phyloP scores from a whole-genome alignment of 2,888 invertebrate genomes.

The Molorchus minor region DNA sequence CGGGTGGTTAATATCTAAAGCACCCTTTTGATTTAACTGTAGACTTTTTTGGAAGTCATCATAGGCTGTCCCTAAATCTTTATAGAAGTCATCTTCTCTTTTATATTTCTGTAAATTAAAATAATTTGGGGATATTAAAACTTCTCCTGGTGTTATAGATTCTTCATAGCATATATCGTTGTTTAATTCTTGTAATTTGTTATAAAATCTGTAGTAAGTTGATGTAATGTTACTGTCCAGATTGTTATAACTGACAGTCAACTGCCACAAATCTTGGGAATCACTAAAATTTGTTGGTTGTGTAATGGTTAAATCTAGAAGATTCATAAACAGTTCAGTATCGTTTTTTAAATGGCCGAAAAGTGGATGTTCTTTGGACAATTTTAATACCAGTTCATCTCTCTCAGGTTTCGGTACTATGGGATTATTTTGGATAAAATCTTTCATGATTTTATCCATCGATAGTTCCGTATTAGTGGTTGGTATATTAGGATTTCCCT shows the following conservation, averaged over 20 bases:
- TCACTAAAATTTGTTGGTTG: conserved; percentile 51
- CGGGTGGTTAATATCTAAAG: conserved; percentile 66
- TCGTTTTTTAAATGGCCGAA: conserved; percentile 53
- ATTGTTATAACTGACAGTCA: conserved; percentile 45
- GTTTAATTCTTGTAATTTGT: conserved; percentile 48
- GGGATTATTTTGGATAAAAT: conserved; percentile 62
- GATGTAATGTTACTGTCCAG: conserved; percentile 41
- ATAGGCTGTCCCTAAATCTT: conserved; percentile 62
- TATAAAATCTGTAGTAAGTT: conserved; percentile 50
- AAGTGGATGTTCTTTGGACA: conserved; percentile 42
- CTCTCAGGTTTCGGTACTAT: conserved; percentile 49
- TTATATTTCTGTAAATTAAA: conserved; percentile 46
- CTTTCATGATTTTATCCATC: conserved; percentile 70
- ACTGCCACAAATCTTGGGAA: conserved; percentile 49
- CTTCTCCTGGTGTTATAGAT: conserved; percentile 45
- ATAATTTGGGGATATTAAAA: conserved; percentile 51
- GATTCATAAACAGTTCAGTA: conserved; percentile 59
- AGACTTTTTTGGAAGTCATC: conserved; percentile 60
- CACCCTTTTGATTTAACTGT: conserved; percentile 48
- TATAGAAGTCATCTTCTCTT: conserved; percentile 47
- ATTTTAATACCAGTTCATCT: conserved; percentile 43
- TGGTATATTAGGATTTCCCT: conserved; percentile 51
- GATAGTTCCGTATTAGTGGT: conserved; percentile 68
- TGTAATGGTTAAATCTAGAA: conserved; percentile 57
- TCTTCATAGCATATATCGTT: conserved; percentile 43